Base-by-base conservation (phyloP, 1,140 invertebrate genomes). In the Saccostrea glomerata region DNA sequence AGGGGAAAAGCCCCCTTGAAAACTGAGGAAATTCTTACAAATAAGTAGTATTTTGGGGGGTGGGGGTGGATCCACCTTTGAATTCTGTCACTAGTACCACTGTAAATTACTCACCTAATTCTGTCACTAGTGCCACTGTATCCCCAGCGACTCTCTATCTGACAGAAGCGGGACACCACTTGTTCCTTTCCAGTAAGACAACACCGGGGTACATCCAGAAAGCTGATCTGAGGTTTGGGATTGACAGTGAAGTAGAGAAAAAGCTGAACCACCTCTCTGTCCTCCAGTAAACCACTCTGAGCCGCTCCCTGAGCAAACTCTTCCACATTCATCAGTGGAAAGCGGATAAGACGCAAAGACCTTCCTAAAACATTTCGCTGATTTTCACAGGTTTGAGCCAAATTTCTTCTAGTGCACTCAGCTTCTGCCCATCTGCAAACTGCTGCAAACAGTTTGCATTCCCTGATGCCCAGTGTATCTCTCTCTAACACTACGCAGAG, bases 91-190 rank as follows among this genome's bases (percentile, higher is more conserved):
- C 5, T 7, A 47, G 47, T 47, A 5, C 47, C 47, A 47, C 47
- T 9, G 9, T 47, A 88, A 55, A 83, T 9, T 88, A 82, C 86
- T 93, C 94, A 97, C 97, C 97, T 96, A 85, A 98, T 98, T 92
- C 97, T 95, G 95, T 98, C 98, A 89, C 97, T 97, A 0, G 97
- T 97, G 4, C 98, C 98, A 95, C 97, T 97, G 93, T 98, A 98
- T 2, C 98, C 98, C 98, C 98, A 98, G 90, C 97, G 95, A 84
- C 96, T 97, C 92, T 98, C 97, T 6, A 97, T 97, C 92, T 97
- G 96, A 84, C 97, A 96, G 95, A 98, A 98, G 90, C 98, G 96
- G 89, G 96, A 97, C 7, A 98, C 97, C 17, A 97, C 97, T 91
- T 97, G 96, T 93, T 98, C 97, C 92, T 98, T 97, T 0, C 97